These are phyloP conservation scores for Pontoporia blainvillei DNA, from an alignment of 2,113 vertebrate genomes.

Conservation along the genomic window DNA sequence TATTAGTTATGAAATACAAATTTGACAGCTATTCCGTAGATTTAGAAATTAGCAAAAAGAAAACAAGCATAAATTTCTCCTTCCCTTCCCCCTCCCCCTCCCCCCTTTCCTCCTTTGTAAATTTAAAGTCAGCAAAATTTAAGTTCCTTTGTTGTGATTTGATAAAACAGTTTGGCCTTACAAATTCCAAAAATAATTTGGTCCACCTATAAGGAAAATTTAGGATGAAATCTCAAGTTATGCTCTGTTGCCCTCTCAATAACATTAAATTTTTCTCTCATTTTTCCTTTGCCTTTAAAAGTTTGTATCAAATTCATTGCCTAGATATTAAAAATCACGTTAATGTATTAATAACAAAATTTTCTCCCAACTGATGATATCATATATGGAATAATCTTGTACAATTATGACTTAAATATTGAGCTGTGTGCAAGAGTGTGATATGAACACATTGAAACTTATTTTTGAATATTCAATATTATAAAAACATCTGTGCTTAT, in stretches of 20 bases:
- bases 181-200: neutral
- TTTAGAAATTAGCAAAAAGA: neutral
- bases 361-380: neutral
- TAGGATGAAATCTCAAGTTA: neutral
- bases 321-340: neutral
- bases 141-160: neutral
- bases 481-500: neutral
- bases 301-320: neutral
- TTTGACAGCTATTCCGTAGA: constrained; percentile 56
- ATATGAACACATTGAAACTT: neutral
- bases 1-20: constrained; percentile 77
- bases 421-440: neutral
- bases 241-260: neutral
- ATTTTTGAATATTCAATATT: neutral
- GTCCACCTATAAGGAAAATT: neutral
- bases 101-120: neutral
- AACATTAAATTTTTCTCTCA: neutral
- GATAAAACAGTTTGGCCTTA: neutral
- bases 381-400: neutral
- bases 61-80: neutral
- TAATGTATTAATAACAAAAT: neutral
- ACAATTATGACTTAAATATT: neutral
- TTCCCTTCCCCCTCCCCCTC: neutral
- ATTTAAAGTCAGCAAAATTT: neutral
- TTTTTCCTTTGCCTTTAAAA: constrained; percentile 11